Percentiles rank a stretch among this genome's conserved stretches.
Evolutionary conservation across 2,797 vertebrate species (phyloP).

Genomic region (Nyctibius grandis): DNA sequence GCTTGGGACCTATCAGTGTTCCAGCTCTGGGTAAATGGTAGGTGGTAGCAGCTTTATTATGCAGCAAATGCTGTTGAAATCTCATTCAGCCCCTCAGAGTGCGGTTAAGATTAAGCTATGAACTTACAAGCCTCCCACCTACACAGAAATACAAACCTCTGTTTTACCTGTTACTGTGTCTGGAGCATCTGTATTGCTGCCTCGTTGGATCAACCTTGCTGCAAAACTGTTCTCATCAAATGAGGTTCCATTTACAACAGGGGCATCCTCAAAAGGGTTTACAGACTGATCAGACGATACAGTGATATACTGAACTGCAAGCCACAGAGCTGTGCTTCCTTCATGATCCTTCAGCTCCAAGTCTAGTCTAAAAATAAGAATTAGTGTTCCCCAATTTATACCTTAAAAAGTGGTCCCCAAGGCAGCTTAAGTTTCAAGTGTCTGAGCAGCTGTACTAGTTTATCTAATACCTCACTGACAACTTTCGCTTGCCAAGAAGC

Average conservation of each 20-base stretch:
- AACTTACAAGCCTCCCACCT: background rate
- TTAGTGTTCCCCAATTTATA: background rate
- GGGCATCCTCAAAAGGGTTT: conserved; percentile 91
- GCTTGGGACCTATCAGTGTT: background rate
- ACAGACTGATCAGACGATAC: conserved; percentile 88
- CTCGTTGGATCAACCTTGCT: conserved; percentile 89
- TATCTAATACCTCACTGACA: background rate
- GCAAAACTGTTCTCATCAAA: conserved; percentile 98
- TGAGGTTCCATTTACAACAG: conserved; percentile 92
- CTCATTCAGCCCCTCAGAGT: background rate
- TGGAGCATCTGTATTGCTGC: conserved; percentile 91
- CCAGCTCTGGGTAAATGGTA: background rate
- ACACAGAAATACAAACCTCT: background rate
- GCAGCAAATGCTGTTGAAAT: background rate
- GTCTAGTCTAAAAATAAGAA: conserved; percentile 82
- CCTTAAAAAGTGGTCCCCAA: background rate
- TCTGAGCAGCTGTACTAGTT: background rate
- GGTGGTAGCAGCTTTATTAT: no score
- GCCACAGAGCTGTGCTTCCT: conserved; percentile 94
- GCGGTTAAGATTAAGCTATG: background rate
- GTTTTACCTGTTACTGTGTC: conserved; percentile 84
- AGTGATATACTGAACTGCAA: conserved; percentile 94
- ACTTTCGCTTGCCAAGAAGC: background rate
- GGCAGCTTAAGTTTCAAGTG: background rate
- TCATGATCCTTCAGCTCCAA: conserved; percentile 95